phyloP scores from a whole-genome alignment of 2,888 invertebrate genomes.

The Rotaria macrura region DNA sequence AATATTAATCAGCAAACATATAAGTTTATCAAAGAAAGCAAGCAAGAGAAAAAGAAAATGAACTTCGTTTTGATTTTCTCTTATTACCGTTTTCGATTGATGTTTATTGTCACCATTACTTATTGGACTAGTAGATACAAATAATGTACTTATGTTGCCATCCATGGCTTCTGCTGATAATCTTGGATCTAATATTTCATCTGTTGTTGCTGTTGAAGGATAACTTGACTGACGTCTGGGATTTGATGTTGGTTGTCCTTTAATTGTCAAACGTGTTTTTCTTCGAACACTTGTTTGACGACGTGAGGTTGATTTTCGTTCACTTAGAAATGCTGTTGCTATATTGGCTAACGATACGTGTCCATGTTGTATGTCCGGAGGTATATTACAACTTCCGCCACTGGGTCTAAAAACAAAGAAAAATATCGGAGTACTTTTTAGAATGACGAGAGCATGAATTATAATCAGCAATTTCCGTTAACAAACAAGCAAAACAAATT shows the following conservation, averaged over 20 bases:
- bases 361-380: background rate
- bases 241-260: background rate
- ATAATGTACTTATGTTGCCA: background rate
- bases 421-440: background rate
- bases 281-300: background rate
- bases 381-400: background rate
- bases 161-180: background rate
- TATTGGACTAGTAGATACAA: background rate
- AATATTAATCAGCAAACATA: too few species aligned
- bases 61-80: background rate
- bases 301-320: background rate
- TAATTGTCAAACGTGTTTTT: background rate
- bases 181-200: background rate
- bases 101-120: background rate
- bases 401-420: background rate
- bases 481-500: background rate
- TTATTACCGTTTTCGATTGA: background rate
- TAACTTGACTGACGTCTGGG: background rate
- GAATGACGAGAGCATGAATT: background rate
- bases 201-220: background rate
- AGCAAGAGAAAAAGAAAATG: too few species aligned
- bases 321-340: background rate
- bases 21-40: too few species aligned
- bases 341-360: conserved; percentile 9
- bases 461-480: background rate